Evolutionary conservation across 2,113 vertebrate species (phyloP).

Genomic region (Pandion haliaetus): DNA sequence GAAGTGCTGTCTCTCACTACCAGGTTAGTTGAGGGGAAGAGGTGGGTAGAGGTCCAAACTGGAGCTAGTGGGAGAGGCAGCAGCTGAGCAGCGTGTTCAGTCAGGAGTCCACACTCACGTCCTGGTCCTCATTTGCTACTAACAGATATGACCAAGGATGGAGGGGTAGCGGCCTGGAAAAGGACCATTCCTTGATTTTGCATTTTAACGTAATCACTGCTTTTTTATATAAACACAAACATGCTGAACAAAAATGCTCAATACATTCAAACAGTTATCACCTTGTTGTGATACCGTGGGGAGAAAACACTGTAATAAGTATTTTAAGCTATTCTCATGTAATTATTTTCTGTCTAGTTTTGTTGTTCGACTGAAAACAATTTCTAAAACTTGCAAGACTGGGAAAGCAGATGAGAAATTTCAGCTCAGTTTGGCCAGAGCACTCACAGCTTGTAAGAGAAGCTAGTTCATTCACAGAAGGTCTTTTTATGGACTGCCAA

Average conservation of each 20-base stretch:
- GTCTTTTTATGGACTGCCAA: neutral
- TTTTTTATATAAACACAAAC: neutral
- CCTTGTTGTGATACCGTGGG: neutral
- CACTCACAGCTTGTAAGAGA: neutral
- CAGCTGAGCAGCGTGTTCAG: neutral
- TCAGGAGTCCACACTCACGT: neutral
- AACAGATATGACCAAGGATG: neutral
- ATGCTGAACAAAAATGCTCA: neutral
- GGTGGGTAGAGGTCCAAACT: neutral
- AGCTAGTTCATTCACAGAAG: neutral
- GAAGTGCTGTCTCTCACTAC: neutral
- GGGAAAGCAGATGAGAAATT: neutral
- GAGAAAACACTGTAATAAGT: neutral
- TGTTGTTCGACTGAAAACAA: neutral
- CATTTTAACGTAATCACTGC: neutral
- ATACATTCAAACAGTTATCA: neutral
- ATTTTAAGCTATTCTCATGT: neutral
- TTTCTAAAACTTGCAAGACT: neutral
- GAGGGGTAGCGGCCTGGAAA: neutral
- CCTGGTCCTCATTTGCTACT: neutral
- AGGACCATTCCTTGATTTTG: neutral
- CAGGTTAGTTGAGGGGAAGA: neutral
- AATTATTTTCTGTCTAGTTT: neutral
- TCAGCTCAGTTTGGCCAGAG: neutral
- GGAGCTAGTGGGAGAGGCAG: neutral